phyloP scores from a whole-genome alignment of 2,113 vertebrate species.

The Poeciliopsis retropinna region DNA sequence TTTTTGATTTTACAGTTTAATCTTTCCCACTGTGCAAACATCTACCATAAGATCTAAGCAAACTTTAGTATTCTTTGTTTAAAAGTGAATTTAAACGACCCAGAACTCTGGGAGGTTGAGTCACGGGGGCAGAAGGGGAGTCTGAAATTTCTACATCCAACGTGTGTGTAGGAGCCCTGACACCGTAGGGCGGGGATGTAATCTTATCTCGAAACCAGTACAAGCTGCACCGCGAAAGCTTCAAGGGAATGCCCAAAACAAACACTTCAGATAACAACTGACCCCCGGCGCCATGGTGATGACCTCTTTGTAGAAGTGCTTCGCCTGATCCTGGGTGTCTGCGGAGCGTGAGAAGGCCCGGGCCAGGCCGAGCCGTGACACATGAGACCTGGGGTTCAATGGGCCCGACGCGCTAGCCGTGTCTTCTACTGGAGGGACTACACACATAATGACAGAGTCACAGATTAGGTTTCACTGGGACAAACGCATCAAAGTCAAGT shows the following conservation, averaged over 20 bases:
- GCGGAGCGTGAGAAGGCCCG: slow-evolving; percentile 57
- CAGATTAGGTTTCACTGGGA: neutral
- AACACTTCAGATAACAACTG: slow-evolving; percentile 6
- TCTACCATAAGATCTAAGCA: too few relatives aligned
- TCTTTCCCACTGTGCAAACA: too few relatives aligned
- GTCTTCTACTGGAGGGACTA: neutral
- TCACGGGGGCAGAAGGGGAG: too few relatives aligned
- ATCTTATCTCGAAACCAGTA: neutral
- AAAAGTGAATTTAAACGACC: neutral
- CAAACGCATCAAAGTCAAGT: neutral
- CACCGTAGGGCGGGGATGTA: neutral
- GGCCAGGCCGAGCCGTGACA: slow-evolving; percentile 69
- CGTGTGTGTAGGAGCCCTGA: neutral
- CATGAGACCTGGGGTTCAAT: slow-evolving; percentile 64
- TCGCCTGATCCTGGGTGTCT: slow-evolving; percentile 51
- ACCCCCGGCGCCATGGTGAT: slow-evolving; percentile 74
- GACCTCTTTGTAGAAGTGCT: slow-evolving; percentile 67
- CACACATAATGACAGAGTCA: neutral
- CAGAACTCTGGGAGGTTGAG: neutral
- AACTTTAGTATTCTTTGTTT: too few relatives aligned
- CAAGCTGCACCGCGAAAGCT: neutral
- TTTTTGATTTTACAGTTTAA: too few relatives aligned
- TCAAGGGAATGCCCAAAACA: neutral
- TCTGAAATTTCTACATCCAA: neutral
- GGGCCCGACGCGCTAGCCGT: neutral